Evolutionary conservation across 2,113 vertebrate species (phyloP).

Genomic region (Ptilorrhoa leucosticta): DNA sequence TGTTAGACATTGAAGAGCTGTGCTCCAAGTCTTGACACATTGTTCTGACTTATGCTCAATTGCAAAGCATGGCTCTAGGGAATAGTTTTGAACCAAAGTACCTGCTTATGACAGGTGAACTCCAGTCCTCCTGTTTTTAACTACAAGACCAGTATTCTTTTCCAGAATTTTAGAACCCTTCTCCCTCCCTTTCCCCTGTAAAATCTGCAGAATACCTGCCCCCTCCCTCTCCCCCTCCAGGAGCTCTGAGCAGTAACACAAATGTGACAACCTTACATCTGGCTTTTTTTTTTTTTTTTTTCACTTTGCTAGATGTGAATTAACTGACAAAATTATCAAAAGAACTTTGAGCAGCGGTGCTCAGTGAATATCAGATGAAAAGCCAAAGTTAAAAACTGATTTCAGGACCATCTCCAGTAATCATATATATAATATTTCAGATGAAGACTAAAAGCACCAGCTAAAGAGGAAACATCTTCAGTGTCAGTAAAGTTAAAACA

Average conservation of each 20-base stretch:
- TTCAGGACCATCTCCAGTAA: background rate
- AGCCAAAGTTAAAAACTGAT: background rate
- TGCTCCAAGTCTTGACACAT: constrained; percentile 57
- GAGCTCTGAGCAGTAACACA: background rate
- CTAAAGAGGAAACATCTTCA: constrained; percentile 50
- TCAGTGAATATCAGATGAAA: background rate
- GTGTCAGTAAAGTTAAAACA: constrained; percentile 63
- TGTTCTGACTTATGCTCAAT: constrained; percentile 61
- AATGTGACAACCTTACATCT: constrained; percentile 40
- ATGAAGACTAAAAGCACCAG: constrained; percentile 30
- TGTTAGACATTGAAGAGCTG: constrained; percentile 53
- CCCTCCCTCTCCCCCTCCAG: background rate
- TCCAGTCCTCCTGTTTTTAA: constrained; percentile 50
- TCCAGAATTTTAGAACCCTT: constrained; percentile 11
- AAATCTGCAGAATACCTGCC: background rate
- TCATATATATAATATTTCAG: constrained; percentile 10
- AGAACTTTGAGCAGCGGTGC: background rate
- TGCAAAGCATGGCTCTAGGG: constrained; percentile 42
- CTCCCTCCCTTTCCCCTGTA: background rate
- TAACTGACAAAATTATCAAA: constrained; percentile 27
- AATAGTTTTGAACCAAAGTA: constrained; percentile 65
- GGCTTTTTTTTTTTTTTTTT: background rate
- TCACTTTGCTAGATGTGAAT: constrained; percentile 44
- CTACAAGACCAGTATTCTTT: constrained; percentile 65
- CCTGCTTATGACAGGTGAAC: constrained; percentile 70